Percentiles rank a stretch among this genome's conserved stretches.
phyloP scores from a whole-genome alignment of 2,797 vertebrate genomes.

The Cuniculus paca region DNA sequence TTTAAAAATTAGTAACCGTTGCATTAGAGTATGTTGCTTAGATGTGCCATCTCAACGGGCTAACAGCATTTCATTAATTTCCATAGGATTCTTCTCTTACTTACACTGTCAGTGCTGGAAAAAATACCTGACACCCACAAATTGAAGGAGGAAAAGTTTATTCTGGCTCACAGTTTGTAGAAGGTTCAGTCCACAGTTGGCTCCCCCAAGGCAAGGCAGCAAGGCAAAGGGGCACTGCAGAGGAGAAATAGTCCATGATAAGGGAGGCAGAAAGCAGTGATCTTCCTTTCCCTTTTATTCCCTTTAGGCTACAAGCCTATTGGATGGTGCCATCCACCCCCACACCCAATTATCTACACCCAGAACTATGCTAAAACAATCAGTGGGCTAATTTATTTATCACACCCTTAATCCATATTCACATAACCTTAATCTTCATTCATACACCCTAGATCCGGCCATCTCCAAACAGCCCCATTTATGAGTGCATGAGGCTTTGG shows the following conservation, averaged over 20 bases:
- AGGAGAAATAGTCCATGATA: not conserved
- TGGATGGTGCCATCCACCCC: not conserved
- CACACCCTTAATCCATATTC: not conserved
- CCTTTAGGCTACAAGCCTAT: not conserved
- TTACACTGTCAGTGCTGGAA: not conserved
- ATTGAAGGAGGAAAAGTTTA: not conserved
- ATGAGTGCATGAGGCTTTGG: not conserved
- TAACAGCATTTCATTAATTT: not conserved
- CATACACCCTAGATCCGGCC: not conserved
- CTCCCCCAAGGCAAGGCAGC: not conserved
- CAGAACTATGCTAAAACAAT: not conserved
- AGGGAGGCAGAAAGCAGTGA: not conserved
- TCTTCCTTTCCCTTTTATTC: not conserved
- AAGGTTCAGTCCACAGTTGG: not conserved
- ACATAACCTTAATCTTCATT: not conserved
- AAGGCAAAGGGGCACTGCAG: not conserved
- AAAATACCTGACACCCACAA: not conserved
- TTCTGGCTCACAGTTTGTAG: not conserved
- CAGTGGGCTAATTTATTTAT: not conserved
- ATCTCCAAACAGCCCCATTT: not conserved
- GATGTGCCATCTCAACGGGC: not conserved
- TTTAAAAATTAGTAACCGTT: not conserved
- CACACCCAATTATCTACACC: not conserved
- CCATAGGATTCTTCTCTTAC: not conserved
- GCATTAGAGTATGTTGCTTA: not conserved